Evolutionary conservation across 2,888 invertebrate genomes (phyloP).

Genomic region (Oxyscelio sp.): DNA sequence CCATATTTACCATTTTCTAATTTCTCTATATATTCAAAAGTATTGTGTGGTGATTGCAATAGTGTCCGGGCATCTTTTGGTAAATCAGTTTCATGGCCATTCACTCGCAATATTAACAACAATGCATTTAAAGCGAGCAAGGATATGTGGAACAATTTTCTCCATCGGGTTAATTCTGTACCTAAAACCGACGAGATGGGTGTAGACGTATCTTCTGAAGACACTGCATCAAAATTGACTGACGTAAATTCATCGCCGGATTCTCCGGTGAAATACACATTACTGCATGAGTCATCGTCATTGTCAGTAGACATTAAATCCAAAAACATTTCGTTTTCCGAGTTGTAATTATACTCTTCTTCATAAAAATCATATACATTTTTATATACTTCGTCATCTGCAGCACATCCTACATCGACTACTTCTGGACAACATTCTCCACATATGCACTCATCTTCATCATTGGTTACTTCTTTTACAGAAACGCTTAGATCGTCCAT

Average conservation of each 20-base stretch:
- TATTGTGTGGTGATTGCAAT: conserved; percentile 14
- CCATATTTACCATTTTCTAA: conserved; percentile 14
- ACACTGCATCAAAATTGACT: background rate
- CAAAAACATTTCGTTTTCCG: background rate
- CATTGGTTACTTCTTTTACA: background rate
- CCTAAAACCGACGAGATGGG: background rate
- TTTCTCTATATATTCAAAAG: background rate
- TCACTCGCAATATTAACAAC: conserved; percentile 10
- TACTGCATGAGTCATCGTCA: background rate
- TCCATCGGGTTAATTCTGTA: background rate
- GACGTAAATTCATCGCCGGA: background rate
- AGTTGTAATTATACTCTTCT: background rate
- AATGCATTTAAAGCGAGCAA: conserved; percentile 5
- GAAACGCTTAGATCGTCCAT: background rate
- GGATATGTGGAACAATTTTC: background rate
- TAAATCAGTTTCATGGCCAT: conserved; percentile 28
- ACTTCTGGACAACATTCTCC: no score
- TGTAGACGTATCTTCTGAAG: background rate
- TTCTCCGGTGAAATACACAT: conserved; percentile 13
- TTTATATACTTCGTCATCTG: no score
- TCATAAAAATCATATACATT: background rate
- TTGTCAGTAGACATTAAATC: conserved; percentile 7
- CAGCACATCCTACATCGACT: no score
- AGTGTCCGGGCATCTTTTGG: conserved; percentile 33
- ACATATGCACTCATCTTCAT: background rate